Conservation (phyloP, 2,113 vertebrate genomes). For the Delphinapterus leucas region DNA sequence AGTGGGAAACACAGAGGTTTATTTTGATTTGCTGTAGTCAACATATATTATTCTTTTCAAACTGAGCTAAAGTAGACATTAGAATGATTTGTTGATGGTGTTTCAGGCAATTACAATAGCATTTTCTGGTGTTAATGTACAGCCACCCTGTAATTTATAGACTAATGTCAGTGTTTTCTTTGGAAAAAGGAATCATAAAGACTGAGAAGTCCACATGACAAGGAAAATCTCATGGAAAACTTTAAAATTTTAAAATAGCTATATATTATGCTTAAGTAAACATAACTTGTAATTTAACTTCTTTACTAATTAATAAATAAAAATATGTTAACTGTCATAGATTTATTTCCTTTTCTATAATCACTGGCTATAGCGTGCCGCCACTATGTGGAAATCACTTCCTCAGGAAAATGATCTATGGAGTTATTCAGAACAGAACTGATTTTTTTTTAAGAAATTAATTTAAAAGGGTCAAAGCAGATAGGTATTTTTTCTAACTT, state of each 20-base stretch:
- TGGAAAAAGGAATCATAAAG: background rate
- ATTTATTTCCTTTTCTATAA: background rate
- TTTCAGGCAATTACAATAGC: conserved; percentile 31
- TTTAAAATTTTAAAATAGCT: background rate
- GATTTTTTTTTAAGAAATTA: background rate
- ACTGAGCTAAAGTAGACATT: conserved; percentile 11
- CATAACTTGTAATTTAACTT: background rate
- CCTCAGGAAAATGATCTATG: background rate
- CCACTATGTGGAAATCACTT: background rate
- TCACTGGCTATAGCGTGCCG: background rate
- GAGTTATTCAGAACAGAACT: background rate
- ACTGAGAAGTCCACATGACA: background rate
- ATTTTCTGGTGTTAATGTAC: background rate
- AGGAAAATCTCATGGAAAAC: background rate
- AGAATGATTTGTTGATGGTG: background rate
- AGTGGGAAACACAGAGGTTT: conserved; percentile 18
- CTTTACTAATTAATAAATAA: conserved; percentile 31
- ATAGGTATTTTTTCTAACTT: background rate
- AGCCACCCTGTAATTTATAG: conserved; percentile 6
- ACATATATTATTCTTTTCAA: conserved; percentile 53
- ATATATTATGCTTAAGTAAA: background rate
- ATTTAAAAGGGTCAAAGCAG: background rate
- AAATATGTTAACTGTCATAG: background rate
- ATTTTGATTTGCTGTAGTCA: conserved; percentile 53
- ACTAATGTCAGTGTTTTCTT: background rate